Evolutionary conservation across 2,888 invertebrate species (phyloP).

Genomic region (Embidobia sp.): DNA sequence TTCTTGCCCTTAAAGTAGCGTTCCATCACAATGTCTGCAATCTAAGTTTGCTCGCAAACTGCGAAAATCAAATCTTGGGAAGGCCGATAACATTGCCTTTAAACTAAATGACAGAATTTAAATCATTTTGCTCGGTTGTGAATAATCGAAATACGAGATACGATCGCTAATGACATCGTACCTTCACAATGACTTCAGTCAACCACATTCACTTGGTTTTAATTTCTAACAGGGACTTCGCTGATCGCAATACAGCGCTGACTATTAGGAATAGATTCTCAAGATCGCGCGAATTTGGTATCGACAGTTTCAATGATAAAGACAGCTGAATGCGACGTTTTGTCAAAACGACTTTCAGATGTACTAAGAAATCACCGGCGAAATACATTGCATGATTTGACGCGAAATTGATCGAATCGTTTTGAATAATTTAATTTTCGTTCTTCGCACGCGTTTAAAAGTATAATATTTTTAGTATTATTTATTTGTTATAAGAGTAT

Average conservation of each 20-base stretch:
- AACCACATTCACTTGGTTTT: slow-evolving; percentile 18
- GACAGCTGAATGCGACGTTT: slow-evolving; percentile 2
- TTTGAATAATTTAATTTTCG: no score
- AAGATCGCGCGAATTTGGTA: slow-evolving; percentile 22
- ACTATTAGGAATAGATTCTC: slow-evolving; percentile 19
- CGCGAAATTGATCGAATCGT: no score
- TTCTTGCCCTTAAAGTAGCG: no score
- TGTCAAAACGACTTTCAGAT: slow-evolving; percentile 1
- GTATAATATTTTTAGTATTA: no score
- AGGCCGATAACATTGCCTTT: no score
- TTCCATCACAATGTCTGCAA: slow-evolving; percentile 4
- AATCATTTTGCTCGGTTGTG: neutral
- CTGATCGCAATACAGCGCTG: neutral
- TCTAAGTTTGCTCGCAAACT: slow-evolving; percentile 6
- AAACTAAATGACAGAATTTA: neutral
- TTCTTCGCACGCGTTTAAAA: no score
- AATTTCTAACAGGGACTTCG: slow-evolving; percentile 2
- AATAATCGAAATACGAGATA: neutral
- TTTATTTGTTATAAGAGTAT: no score
- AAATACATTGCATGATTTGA: no score
- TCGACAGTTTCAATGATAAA: slow-evolving; percentile 17
- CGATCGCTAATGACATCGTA: slow-evolving; percentile 5
- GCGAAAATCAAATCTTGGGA: no score
- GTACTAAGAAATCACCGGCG: neutral
- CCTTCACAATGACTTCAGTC: neutral